phyloP scores from a whole-genome alignment of 2,113 vertebrate genomes.

The Dascyllus trimaculatus region DNA sequence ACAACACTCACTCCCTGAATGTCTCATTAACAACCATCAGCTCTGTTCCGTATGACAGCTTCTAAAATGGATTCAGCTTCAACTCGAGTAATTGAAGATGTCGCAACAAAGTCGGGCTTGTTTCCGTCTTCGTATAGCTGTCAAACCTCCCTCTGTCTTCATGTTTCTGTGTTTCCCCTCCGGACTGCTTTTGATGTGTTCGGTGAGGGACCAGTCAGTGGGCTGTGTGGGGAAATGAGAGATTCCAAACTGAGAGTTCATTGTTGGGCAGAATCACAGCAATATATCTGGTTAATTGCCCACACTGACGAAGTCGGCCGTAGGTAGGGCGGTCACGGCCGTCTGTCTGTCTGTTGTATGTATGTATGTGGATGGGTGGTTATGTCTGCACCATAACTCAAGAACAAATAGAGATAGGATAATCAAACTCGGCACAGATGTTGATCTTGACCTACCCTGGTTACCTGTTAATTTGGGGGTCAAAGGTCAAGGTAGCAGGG shows the following conservation, averaged over 20 bases:
- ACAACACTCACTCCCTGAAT: neutral
- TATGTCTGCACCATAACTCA: too few relatives aligned
- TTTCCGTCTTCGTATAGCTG: slow-evolving; percentile 16
- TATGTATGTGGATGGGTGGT: too few relatives aligned
- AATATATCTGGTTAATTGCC: neutral
- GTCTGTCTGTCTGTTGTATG: too few relatives aligned
- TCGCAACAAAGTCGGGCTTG: neutral
- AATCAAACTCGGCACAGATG: too few relatives aligned
- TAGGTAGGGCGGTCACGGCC: too few relatives aligned
- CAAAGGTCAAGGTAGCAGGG: too few relatives aligned
- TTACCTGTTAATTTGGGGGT: too few relatives aligned
- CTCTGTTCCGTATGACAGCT: slow-evolving; percentile 29
- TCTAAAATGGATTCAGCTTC: neutral
- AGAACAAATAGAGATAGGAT: too few relatives aligned
- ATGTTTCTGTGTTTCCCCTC: slow-evolving; percentile 30
- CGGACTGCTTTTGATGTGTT: slow-evolving; percentile 19
- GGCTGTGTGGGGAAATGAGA: neutral
- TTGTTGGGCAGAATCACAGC: neutral
- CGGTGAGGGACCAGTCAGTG: neutral
- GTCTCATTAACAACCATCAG: slow-evolving; percentile 46
- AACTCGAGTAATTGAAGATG: slow-evolving; percentile 31
- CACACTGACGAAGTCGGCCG: too few relatives aligned
- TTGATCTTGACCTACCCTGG: too few relatives aligned
- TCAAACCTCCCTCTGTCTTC: neutral
- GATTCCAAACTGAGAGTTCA: neutral